A percentile compares a stretch with the other conserved stretches of the same genome.
These are phyloP conservation scores for Scleropages formosus DNA, from an alignment of 2,797 vertebrate genomes.

Conservation along the genomic window DNA sequence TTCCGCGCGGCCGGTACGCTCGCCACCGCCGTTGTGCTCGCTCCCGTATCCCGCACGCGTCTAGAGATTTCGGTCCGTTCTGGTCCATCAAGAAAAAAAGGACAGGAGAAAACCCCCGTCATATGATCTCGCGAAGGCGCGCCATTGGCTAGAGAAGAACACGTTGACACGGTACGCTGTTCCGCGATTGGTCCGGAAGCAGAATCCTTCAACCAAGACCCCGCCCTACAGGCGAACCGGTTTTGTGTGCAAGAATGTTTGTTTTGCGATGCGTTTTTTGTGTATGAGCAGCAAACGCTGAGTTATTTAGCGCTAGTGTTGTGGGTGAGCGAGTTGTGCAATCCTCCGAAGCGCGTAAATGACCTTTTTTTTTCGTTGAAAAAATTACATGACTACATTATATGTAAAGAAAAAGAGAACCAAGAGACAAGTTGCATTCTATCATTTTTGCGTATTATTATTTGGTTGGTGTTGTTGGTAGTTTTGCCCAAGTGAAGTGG, in stretches of 20 bases:
- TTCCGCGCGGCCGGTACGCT: constrained; percentile 50
- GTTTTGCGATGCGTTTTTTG: neutral
- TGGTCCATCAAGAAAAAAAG: constrained; percentile 75
- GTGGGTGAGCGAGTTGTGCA: constrained; percentile 52
- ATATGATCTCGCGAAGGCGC: constrained; percentile 71
- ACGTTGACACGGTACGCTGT: constrained; percentile 71
- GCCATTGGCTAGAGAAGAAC: constrained; percentile 72
- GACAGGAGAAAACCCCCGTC: constrained; percentile 70
- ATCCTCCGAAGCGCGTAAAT: constrained; percentile 38
- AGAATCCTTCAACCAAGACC: constrained; percentile 64
- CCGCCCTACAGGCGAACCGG: constrained; percentile 67
- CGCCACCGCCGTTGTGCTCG: constrained; percentile 42
- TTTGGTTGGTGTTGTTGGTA: too few relatives aligned
- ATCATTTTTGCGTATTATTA: too few relatives aligned
- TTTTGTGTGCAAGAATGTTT: constrained; percentile 63
- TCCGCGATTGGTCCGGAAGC: constrained; percentile 77
- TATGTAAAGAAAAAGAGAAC: too few relatives aligned
- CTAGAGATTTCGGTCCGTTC: constrained; percentile 79
- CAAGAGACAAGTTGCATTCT: too few relatives aligned
- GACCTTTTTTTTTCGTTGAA: neutral
- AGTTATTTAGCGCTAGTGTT: constrained; percentile 55
- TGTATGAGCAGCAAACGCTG: neutral
- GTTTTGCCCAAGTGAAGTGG: too few relatives aligned
- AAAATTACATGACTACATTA: neutral
- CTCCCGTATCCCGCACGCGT: constrained; percentile 66